These are phyloP conservation scores for Sylvia borin DNA, from an alignment of 2,797 vertebrate genomes.

Conservation along the genomic window DNA sequence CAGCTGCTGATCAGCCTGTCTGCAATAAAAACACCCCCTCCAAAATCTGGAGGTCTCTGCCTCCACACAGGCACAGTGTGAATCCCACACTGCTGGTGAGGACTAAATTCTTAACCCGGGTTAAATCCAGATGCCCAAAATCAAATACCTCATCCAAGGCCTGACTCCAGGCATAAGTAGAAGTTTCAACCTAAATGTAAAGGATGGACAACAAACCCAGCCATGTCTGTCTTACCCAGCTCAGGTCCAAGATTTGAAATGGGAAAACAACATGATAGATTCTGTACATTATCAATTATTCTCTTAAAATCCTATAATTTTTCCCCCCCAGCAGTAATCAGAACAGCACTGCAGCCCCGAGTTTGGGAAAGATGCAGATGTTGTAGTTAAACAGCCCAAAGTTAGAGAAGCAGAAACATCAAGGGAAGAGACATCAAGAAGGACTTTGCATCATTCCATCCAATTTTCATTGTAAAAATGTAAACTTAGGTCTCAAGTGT, in stretches of 20 bases:
- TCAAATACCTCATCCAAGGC: neutral
- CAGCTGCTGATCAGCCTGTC: neutral
- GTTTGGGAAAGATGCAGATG: neutral
- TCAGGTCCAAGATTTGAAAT: neutral
- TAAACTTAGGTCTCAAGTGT: slow-evolving; percentile 59
- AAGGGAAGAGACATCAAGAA: neutral
- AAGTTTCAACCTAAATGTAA: neutral
- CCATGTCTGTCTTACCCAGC: fast-evolving
- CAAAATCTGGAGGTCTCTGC: neutral
- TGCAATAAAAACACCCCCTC: neutral
- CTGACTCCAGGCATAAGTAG: neutral
- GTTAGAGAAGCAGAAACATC: slow-evolving; percentile 21
- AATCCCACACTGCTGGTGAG: neutral
- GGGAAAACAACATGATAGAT: neutral
- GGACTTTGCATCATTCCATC: slow-evolving; percentile 40
- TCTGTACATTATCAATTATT: neutral
- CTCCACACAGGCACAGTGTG: neutral
- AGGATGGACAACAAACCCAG: neutral
- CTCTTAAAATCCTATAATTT: neutral
- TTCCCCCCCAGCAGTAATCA: neutral
- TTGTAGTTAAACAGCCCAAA: neutral
- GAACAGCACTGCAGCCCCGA: neutral
- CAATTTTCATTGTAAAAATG: slow-evolving; percentile 53
- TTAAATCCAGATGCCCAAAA: neutral
- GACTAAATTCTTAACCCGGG: neutral